A percentile compares a stretch with the other conserved stretches of the same genome.
These are phyloP conservation scores for Falco biarmicus DNA, from an alignment of 2,797 vertebrate species.

Conservation along the genomic window DNA sequence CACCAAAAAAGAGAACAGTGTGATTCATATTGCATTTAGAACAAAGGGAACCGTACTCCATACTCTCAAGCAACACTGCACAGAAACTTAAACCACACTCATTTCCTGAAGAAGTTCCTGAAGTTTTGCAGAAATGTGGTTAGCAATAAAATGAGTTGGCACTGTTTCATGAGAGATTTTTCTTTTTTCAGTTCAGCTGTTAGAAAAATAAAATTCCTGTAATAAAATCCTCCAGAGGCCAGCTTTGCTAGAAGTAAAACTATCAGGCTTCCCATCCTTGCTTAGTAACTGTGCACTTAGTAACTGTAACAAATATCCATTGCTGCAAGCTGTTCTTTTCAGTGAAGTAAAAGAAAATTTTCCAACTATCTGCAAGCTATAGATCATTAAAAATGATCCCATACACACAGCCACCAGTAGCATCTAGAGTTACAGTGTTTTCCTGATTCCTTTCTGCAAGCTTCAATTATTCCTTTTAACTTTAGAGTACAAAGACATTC, in stretches of 20 bases:
- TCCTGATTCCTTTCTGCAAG: background rate
- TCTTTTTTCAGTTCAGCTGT: background rate
- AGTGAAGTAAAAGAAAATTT: background rate
- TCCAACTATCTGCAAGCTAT: slow-evolving; percentile 15
- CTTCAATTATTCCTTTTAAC: slow-evolving; percentile 30
- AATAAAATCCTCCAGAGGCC: background rate
- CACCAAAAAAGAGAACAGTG: background rate
- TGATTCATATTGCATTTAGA: background rate
- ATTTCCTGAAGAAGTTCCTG: background rate
- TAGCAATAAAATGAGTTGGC: background rate
- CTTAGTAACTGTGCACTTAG: background rate
- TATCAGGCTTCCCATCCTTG: background rate
- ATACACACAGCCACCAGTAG: background rate
- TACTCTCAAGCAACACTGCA: background rate
- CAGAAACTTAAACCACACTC: background rate
- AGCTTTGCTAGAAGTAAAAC: background rate
- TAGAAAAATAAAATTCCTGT: background rate
- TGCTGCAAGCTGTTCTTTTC: slow-evolving; percentile 31
- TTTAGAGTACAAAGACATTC: slow-evolving; percentile 2
- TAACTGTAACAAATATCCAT: background rate
- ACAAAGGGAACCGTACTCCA: background rate
- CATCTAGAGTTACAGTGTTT: background rate
- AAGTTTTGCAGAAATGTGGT: background rate
- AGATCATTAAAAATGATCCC: slow-evolving; percentile 31
- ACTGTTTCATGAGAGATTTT: background rate